Base-by-base conservation (phyloP, 2,113 vertebrate genomes). In the Hipposideros armiger region DNA sequence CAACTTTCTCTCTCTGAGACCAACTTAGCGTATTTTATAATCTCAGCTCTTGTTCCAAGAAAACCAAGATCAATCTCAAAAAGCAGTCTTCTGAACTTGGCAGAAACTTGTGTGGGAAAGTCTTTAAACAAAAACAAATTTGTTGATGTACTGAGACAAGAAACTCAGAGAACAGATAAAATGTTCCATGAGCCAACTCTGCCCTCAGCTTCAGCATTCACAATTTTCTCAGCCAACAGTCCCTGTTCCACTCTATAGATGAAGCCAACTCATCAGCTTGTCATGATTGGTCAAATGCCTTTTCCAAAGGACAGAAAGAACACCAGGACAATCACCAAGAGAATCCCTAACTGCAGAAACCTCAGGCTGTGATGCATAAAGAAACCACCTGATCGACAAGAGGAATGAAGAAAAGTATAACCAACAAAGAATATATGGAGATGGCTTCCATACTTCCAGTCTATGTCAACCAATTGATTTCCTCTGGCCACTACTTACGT, bases 51-150 rank as follows among this genome's bases (percentile, higher is more conserved):
- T 58, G 17, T 97, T 98, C 98, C 98, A 98, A 98, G 98, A 94
- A 98, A 97, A 94, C 96, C 96, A 97, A 98, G 98, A 98, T 98
- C 98, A 92, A 97, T 97, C 98, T 98, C 97, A 98, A 98, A 98
- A 97, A 97, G 96, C 98, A 97, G 97, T 98, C 98, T 92, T 98
- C 98, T 97, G 96, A 98, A 98, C 98, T 99, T 99, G 98, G 98
- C 98, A 99, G 98, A 92, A 96, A 73, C 78, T 98, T 1, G 97
- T 99, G 98, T 98, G 98, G 97, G 98, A 99, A 98, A 98, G 97
- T 98, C 98, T 98, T 99, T 98, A 98, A 98, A 98, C 98, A 98
- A 98, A 98, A 99, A 97, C 98, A 99, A 98, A 98, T 98, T 98
- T 98, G 98, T 98, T 98, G 98, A 98, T 93, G 92, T 96, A 97